A percentile compares a stretch with the other conserved stretches of the same genome.
These are phyloP conservation scores for Oceanites oceanicus DNA, from an alignment of 2,113 vertebrate genomes.

Conservation along the genomic window DNA sequence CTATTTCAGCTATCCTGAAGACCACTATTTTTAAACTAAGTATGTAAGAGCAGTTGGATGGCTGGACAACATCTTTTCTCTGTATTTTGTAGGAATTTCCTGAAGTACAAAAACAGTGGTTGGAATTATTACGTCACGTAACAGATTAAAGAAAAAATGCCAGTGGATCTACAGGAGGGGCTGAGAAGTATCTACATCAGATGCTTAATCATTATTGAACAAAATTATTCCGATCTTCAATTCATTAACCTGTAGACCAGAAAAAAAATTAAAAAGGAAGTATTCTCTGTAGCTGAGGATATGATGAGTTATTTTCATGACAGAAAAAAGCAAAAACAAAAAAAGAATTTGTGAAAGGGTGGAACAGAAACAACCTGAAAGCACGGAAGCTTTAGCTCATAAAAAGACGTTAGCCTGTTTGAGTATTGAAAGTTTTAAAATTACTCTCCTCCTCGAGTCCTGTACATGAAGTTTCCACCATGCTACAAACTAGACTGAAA, in stretches of 20 bases:
- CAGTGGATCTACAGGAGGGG: neutral
- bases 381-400: neutral
- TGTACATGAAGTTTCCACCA: neutral
- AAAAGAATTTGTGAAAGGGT: neutral
- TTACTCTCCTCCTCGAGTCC: neutral
- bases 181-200: neutral
- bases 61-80: neutral
- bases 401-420: neutral
- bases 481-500: neutral
- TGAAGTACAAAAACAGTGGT: neutral
- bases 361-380: neutral
- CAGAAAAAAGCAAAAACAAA: neutral
- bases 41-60: neutral
- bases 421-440: neutral
- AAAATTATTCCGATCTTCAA: neutral
- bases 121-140: neutral
- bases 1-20: neutral
- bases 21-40: neutral
- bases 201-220: neutral
- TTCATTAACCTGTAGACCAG: neutral
- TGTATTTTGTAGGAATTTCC: neutral
- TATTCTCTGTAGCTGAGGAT: neutral
- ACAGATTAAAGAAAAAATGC: neutral
- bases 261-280: neutral
- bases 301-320: neutral